Percentiles rank a stretch among this genome's conserved stretches.
phyloP scores from a whole-genome alignment of 2,888 invertebrate species.

The Acanthosoma haemorrhoidale region DNA sequence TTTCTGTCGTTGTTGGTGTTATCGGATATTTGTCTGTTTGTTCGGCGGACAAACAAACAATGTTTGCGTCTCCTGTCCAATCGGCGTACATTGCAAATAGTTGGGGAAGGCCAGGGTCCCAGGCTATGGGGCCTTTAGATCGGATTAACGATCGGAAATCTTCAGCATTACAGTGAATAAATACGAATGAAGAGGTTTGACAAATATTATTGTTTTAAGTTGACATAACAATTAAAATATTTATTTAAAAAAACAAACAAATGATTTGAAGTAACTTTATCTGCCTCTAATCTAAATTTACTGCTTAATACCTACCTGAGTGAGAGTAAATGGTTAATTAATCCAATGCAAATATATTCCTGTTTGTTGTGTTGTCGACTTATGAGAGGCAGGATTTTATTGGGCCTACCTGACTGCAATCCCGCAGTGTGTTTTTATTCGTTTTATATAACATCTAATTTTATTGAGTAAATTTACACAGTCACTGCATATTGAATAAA shows the following conservation, averaged over 20 bases:
- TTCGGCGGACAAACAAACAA: background rate
- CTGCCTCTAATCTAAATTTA: conserved; percentile 22
- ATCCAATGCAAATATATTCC: conserved; percentile 21
- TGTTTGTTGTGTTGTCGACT: conserved; percentile 11
- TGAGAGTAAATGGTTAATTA: conserved; percentile 21
- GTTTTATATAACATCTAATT: too few species aligned
- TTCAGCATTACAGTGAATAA: background rate
- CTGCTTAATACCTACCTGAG: conserved; percentile 1
- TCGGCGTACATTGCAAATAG: background rate
- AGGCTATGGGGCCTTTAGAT: background rate
- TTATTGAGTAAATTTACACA: too few species aligned
- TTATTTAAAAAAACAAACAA: conserved; percentile 6
- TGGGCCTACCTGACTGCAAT: too few species aligned
- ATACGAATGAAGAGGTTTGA: conserved; percentile 10
- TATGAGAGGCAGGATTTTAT: background rate
- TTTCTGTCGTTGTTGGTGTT: background rate
- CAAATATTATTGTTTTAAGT: conserved; percentile 17
- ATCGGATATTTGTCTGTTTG: background rate
- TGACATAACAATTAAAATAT: conserved; percentile 25
- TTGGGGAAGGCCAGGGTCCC: background rate
- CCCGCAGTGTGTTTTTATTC: too few species aligned
- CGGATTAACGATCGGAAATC: background rate
- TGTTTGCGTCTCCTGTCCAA: background rate
- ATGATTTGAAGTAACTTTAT: conserved; percentile 22
- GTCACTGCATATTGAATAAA: too few species aligned